These are phyloP conservation scores for Dorcus parallelipipedus DNA, from an alignment of 2,888 invertebrate species.

Conservation along the genomic window DNA sequence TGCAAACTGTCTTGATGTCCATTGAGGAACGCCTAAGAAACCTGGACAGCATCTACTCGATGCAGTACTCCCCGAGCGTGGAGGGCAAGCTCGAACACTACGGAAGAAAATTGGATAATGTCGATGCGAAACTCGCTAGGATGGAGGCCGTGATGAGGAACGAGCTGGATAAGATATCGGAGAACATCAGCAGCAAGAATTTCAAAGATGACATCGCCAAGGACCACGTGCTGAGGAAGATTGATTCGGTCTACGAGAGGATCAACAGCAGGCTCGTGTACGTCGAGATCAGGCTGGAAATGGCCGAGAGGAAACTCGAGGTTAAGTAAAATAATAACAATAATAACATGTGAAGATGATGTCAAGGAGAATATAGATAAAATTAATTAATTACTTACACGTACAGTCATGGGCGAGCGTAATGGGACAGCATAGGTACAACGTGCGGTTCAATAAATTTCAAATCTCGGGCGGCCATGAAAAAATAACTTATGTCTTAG, in stretches of 20 bases:
- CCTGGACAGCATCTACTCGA: conserved; percentile 42
- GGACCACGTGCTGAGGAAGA: conserved; percentile 45
- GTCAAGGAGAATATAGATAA: no score
- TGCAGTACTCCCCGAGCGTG: conserved; percentile 41
- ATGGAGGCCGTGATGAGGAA: conserved; percentile 41
- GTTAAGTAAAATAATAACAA: conserved; percentile 26
- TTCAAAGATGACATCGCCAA: conserved; percentile 47
- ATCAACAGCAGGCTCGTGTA: conserved; percentile 44
- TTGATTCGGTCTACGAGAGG: conserved; percentile 48
- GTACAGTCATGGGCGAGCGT: no score
- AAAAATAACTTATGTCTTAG: no score
- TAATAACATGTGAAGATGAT: no score
- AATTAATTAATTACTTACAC: no score
- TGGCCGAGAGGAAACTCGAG: conserved; percentile 42
- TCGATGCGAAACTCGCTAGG: conserved; percentile 33
- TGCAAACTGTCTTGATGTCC: conserved; percentile 40
- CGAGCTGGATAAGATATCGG: conserved; percentile 44
- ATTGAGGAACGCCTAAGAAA: conserved; percentile 46
- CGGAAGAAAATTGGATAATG: conserved; percentile 46
- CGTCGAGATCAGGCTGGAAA: conserved; percentile 45
- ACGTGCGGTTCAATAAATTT: no score
- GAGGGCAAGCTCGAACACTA: conserved; percentile 48
- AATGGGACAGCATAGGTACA: no score
- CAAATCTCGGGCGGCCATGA: no score
- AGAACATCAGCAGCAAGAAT: conserved; percentile 45